Percentiles rank a stretch among this genome's conserved stretches.
Conservation (phyloP, 2,797 vertebrate genomes). For the Alectoris magna region DNA sequence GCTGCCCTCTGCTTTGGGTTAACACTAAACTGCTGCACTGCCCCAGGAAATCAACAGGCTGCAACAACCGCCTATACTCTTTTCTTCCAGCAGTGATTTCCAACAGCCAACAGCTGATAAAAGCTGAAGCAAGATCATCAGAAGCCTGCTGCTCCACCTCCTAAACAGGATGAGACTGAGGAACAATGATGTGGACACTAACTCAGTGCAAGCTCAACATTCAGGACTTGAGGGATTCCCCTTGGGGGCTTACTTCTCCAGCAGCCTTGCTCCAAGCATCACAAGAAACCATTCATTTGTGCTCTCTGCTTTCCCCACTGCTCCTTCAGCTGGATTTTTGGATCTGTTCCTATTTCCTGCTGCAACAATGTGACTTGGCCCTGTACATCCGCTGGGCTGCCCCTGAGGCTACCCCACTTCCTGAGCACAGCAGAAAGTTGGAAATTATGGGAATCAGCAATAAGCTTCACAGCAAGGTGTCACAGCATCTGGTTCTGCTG, state of each 20-base stretch:
- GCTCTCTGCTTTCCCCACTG: background rate
- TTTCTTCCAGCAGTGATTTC: constrained; percentile 10
- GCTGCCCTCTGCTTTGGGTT: background rate
- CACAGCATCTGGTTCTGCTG: background rate
- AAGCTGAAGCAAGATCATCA: constrained; percentile 19
- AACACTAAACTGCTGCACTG: background rate
- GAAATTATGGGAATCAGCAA: background rate
- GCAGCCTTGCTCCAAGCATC: constrained; percentile 3
- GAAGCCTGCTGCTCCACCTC: background rate
- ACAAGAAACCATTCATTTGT: constrained; percentile 25
- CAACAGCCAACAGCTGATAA: background rate
- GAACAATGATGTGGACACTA: constrained; percentile 24
- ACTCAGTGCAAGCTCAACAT: constrained; percentile 23
- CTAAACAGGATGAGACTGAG: constrained; percentile 23
- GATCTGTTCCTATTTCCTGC: constrained; percentile 10
- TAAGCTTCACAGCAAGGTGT: background rate
- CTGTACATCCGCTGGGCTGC: constrained; percentile 13
- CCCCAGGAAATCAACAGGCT: background rate
- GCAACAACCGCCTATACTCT: background rate
- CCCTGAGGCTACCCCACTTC: background rate
- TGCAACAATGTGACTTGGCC: background rate
- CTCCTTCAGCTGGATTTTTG: background rate
- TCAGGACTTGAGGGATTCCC: background rate
- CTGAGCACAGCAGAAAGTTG: background rate
- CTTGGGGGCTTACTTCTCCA: background rate